Base-by-base conservation (phyloP, 2,797 vertebrate genomes). In the Eleutherodactylus coqui region DNA sequence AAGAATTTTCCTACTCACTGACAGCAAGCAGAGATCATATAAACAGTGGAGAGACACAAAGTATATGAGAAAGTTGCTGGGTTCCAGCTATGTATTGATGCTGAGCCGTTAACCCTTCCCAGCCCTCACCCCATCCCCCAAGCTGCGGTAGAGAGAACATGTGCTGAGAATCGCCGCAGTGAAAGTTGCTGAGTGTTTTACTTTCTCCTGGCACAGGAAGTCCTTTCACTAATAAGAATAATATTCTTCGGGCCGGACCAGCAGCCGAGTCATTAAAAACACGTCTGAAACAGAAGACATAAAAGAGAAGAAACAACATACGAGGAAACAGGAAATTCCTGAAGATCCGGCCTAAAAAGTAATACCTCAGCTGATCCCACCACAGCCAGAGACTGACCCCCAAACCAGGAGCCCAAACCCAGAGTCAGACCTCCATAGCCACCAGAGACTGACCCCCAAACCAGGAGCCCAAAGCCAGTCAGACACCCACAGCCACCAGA, bases 251-350 rank as follows among this genome's bases (percentile, higher is more conserved):
- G 95, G 94, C 94, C 92, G 91, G 89, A 94, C 94, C 94, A 90
- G 89, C 89, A 92, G 94, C 94, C 91, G 92, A 91, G 94, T 94
- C 96, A 94, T 95, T 95, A 94, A 95, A 96, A 95, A 93, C 95
- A 94, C 96, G 93, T 95, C 92, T 95, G 90, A 89, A 89, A 90
- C 89, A 88, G 84, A 88, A 89, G 88, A 72, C n/a, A 64, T 43
- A 85, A 89, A 83, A 89, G 84, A 79, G 81, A 88, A 90, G 90
- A 90, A 90, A 72, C 10, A 8, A 83, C 19, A 90, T 79, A 91
- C 85, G 84, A 67, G 91, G 93, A 92, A 92, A 94, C 96, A 96
- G 96, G 97, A 98, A 98, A 97, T 98, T 97, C 96, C 96, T 96
- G 93, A 93, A 95, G 92, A 94, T 92, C 95, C 96, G 95, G 95